Conservation (phyloP, 2,113 vertebrate species). For the Chlamydotis undulata region DNA sequence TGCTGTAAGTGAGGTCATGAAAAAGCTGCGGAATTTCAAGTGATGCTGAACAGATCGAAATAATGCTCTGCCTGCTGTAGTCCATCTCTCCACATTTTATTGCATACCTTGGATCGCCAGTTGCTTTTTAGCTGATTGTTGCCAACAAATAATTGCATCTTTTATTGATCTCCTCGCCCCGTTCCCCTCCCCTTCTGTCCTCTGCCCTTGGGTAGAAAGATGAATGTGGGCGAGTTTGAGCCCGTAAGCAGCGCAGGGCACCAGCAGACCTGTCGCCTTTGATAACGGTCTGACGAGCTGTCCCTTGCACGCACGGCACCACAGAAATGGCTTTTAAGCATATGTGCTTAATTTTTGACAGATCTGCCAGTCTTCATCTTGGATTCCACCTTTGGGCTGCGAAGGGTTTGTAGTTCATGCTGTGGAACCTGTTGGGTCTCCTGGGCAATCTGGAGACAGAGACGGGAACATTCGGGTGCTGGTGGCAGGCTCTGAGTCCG, state of each 20-base stretch:
- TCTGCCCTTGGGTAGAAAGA: neutral
- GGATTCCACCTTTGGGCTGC: neutral
- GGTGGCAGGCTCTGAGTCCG: neutral
- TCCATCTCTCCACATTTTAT: neutral
- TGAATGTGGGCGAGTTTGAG: neutral
- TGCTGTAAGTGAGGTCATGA: neutral
- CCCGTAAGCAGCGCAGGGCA: neutral
- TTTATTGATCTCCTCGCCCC: neutral
- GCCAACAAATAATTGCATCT: neutral
- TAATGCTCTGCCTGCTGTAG: neutral
- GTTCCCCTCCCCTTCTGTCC: neutral
- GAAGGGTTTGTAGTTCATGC: neutral
- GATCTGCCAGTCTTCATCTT: fast-evolving
- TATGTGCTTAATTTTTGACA: neutral
- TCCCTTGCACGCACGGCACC: fast-evolving
- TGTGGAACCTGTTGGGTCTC: neutral
- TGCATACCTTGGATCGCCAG: neutral
- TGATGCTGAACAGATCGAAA: neutral
- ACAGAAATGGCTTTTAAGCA: fast-evolving
- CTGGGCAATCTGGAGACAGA: neutral
- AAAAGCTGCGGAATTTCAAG: neutral
- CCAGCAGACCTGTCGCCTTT: neutral
- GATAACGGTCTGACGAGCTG: fast-evolving
- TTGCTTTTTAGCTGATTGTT: conserved; percentile 31
- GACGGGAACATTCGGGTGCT: fast-evolving